A percentile compares a stretch with the other conserved stretches of the same genome.
phyloP scores from a whole-genome alignment of 2,113 vertebrate genomes.

The Chaetura pelagica region DNA sequence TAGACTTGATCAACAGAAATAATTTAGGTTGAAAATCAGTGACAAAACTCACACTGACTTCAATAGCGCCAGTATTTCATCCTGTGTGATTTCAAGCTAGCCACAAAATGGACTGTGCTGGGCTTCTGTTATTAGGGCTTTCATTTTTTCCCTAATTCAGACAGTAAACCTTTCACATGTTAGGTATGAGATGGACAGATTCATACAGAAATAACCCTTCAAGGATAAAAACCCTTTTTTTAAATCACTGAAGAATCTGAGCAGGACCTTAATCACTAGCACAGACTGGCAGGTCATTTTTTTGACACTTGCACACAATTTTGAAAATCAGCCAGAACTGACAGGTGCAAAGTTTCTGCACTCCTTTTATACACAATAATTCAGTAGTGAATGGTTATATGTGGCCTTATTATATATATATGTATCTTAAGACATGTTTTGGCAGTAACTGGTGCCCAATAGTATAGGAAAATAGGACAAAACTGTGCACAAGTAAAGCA shows the following conservation, averaged over 20 bases:
- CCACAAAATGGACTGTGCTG: not conserved
- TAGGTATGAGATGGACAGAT: slow-evolving; percentile 60
- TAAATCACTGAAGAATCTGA: slow-evolving; percentile 71
- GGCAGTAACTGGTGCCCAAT: not conserved
- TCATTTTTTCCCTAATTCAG: slow-evolving; percentile 40
- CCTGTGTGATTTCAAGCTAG: not conserved
- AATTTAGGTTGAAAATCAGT: not conserved
- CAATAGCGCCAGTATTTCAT: not conserved
- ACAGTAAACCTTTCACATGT: slow-evolving; percentile 40
- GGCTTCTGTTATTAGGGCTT: slow-evolving; percentile 4
- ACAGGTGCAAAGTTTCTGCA: slow-evolving; percentile 74
- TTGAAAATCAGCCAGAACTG: slow-evolving; percentile 75
- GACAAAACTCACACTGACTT: not conserved
- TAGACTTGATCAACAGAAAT: not conserved
- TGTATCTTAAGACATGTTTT: not conserved
- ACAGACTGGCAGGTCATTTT: slow-evolving; percentile 73
- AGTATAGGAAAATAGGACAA: not conserved
- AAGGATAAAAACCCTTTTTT: slow-evolving; percentile 69
- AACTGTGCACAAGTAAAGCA: not conserved
- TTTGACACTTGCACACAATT: slow-evolving; percentile 70
- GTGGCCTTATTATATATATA: not conserved
- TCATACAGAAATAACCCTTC: slow-evolving; percentile 71
- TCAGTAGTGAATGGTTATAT: slow-evolving; percentile 45
- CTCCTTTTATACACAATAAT: slow-evolving; percentile 71
- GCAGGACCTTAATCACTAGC: slow-evolving; percentile 67